Conservation (phyloP, 2,113 vertebrate species). For the Rhadina sibilatrix region DNA sequence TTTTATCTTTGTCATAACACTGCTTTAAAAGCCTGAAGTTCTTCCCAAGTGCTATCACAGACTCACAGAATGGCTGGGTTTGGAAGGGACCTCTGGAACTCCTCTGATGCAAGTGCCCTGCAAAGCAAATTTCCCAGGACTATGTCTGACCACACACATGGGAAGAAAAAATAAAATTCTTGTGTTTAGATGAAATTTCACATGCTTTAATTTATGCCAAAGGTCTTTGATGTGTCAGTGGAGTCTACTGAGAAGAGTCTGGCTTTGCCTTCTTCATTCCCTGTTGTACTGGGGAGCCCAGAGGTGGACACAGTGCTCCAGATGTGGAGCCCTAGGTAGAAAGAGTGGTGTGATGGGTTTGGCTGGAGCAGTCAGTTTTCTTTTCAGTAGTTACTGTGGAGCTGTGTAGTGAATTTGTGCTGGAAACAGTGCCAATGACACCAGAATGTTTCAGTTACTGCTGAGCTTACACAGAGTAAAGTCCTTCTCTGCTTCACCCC, state of each 20-base stretch:
- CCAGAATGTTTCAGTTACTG: neutral
- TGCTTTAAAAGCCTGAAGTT: neutral
- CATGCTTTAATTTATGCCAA: neutral
- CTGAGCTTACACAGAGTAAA: neutral
- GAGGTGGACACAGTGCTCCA: neutral
- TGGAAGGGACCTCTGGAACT: neutral
- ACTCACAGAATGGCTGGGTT: neutral
- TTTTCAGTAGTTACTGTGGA: neutral
- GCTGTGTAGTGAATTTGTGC: neutral
- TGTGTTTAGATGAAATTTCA: neutral
- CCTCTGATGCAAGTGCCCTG: neutral
- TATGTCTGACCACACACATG: neutral
- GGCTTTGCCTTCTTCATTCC: neutral
- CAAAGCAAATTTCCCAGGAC: neutral
- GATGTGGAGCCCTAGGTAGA: neutral
- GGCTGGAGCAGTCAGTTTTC: neutral
- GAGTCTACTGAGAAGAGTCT: neutral
- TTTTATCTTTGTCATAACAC: neutral
- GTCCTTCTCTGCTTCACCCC: neutral
- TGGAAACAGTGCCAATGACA: neutral
- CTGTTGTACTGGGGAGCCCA: neutral
- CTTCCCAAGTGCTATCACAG: neutral
- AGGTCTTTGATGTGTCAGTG: neutral
- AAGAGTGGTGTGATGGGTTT: neutral
- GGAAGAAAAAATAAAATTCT: neutral